Conservation (phyloP, 1,140 invertebrate genomes). For the Heterodera carotae region DNA sequence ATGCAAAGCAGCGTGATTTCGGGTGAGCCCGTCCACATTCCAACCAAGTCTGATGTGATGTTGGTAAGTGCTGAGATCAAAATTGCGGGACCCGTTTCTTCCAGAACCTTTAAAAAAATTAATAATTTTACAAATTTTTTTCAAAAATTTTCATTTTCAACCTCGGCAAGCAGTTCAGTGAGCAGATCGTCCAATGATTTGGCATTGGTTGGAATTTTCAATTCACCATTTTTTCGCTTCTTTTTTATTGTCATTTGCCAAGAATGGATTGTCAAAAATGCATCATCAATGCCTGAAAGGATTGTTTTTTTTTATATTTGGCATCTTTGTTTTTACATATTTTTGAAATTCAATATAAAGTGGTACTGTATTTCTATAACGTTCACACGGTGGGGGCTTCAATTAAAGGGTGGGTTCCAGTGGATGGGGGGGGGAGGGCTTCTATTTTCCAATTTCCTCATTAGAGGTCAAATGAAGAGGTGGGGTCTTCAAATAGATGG, state of each 20-base stretch:
- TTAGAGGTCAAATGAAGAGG: no score
- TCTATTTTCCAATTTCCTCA: no score
- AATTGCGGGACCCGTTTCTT: slow-evolving; percentile 57
- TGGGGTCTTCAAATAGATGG: no score
- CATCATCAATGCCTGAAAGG: slow-evolving; percentile 52
- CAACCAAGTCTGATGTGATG: slow-evolving; percentile 53
- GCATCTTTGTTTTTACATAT: no score
- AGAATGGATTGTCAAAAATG: slow-evolving; percentile 55
- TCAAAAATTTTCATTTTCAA: neutral
- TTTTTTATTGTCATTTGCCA: slow-evolving; percentile 43
- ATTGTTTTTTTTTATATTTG: no score
- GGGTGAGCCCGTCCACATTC: slow-evolving; percentile 55
- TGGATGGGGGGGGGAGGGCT: no score
- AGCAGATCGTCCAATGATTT: neutral
- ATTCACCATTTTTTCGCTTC: slow-evolving; percentile 34
- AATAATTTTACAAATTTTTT: neutral
- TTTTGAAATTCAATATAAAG: no score
- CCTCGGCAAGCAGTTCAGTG: neutral
- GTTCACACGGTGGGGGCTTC: no score
- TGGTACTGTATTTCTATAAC: no score
- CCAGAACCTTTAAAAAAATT: slow-evolving; percentile 35
- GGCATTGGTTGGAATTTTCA: slow-evolving; percentile 5
- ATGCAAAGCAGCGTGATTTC: slow-evolving; percentile 56
- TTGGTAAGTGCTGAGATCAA: slow-evolving; percentile 58
- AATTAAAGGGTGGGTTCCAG: no score